Percentiles rank a stretch among this genome's conserved stretches.
phyloP scores from a whole-genome alignment of 2,797 vertebrate species.

The Lepus oiostolus region DNA sequence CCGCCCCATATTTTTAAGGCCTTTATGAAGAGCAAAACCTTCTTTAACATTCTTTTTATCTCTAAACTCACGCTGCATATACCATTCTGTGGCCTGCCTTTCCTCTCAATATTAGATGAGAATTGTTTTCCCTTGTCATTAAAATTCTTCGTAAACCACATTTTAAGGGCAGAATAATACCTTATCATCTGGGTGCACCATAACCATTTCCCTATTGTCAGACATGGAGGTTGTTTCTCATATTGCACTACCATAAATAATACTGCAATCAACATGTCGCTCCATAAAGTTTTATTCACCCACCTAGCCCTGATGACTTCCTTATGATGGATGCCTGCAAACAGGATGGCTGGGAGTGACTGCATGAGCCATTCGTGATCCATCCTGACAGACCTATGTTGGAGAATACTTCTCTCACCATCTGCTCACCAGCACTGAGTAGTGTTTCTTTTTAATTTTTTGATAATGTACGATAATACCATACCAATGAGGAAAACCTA shows the following conservation, averaged over 20 bases:
- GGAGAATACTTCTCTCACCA: background rate
- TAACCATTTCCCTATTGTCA: conserved; percentile 45
- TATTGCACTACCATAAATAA: conserved; percentile 62
- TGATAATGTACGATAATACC: background rate
- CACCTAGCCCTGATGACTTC: conserved; percentile 17
- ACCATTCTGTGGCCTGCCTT: background rate
- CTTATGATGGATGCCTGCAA: background rate
- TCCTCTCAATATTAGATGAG: conserved; percentile 23
- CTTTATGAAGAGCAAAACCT: background rate
- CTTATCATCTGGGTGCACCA: conserved; percentile 50
- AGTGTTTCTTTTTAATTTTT: conserved; percentile 4
- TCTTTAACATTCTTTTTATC: background rate
- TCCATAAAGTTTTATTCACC: conserved; percentile 52
- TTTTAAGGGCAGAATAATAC: conserved; percentile 63
- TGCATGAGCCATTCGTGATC: background rate
- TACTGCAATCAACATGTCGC: background rate
- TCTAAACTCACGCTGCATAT: background rate
- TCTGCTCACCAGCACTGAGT: background rate
- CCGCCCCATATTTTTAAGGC: background rate
- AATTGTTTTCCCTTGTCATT: conserved; percentile 61
- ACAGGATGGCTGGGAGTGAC: background rate
- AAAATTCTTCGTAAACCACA: conserved; percentile 52
- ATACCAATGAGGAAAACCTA: background rate
- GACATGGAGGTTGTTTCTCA: conserved; percentile 57
- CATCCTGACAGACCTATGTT: background rate